phyloP scores from a whole-genome alignment of 64 coral and sea anemone species.

The Acropora tenuis region DNA sequence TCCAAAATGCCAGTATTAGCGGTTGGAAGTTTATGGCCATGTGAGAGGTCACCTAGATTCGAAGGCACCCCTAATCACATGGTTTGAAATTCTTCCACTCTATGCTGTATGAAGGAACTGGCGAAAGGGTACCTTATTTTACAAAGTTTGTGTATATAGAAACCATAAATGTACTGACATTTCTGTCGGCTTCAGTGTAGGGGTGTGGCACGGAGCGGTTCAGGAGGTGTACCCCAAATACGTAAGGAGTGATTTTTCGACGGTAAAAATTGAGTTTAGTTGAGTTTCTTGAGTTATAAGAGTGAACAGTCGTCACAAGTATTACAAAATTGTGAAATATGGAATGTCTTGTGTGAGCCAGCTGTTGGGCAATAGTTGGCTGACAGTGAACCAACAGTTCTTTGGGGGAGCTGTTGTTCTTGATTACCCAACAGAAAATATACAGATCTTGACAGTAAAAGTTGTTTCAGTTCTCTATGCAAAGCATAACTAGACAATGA shows the following conservation, averaged over 20 bases:
- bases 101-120: conserved; percentile 15
- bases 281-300: too few relatives aligned
- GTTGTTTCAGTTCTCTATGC: too few relatives aligned
- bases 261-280: too few relatives aligned
- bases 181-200: conserved; percentile 69
- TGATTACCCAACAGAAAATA: too few relatives aligned
- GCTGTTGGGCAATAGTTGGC: too few relatives aligned
- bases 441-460: too few relatives aligned
- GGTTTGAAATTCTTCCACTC: conserved; percentile 58
- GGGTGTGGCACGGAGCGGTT: conserved; percentile 17
- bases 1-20: conserved; percentile 87
- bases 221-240: conserved; percentile 79
- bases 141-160: conserved; percentile 84
- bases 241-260: conserved; percentile 85
- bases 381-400: too few relatives aligned
- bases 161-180: conserved; percentile 71
- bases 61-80: conserved; percentile 39
- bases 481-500: too few relatives aligned
- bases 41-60: conserved; percentile 35
- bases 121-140: conserved; percentile 67
- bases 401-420: too few relatives aligned
- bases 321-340: too few relatives aligned
- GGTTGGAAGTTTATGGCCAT: conserved; percentile 73
- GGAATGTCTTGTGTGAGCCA: too few relatives aligned
- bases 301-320: too few relatives aligned